Evolutionary conservation across 1,140 invertebrate species (phyloP), one percentile per base, ranked within the genome.

Genomic region (Wiebesia pumilae): DNA sequence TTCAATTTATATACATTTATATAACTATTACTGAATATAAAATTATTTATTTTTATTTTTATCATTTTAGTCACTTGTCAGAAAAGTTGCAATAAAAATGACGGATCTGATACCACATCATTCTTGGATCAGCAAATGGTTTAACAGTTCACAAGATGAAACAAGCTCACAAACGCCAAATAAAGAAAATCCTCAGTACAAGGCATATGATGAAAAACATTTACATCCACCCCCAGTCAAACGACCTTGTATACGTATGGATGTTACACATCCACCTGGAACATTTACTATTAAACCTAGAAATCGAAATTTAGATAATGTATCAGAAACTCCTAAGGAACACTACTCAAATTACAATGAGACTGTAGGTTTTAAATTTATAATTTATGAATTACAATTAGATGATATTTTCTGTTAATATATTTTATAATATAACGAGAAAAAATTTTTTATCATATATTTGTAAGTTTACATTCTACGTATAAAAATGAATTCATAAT

Each of bases 51-150:
- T 85, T 38, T 9, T 83, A 47, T 35, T 14, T 35, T 77, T 86
- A 83, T 43, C 65, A 80, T 89, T 91, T 27, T 89, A 94, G 94
- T 94, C 93, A n/a, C 93, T 94, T 85, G 92, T 94, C 24, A 94
- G 92, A 89, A 94, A 94, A 89, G 90, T 94, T 43, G 91, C 94
- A 16, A 92, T 91, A 62, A 94, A 93, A 89, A 90, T 94, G 47
- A 92, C 93, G 75, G 93, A 93, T 87, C 84, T 94, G 43, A 93
- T 94, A 88, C 93, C 93, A 43, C 92, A 93, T 81, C 88, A 88
- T 81, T 94, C 91, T 0, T 94, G 93, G 92, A 93, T 93, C 62
- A 93, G 92, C 86, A 94, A 93, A 84, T 93, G 92, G 93, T 93
- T 94, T 69, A 93, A 93, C 84, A 90, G 88, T 38, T 91, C 92